phyloP scores from a whole-genome alignment of 2,888 invertebrate genomes.

The Linyphia triangularis region DNA sequence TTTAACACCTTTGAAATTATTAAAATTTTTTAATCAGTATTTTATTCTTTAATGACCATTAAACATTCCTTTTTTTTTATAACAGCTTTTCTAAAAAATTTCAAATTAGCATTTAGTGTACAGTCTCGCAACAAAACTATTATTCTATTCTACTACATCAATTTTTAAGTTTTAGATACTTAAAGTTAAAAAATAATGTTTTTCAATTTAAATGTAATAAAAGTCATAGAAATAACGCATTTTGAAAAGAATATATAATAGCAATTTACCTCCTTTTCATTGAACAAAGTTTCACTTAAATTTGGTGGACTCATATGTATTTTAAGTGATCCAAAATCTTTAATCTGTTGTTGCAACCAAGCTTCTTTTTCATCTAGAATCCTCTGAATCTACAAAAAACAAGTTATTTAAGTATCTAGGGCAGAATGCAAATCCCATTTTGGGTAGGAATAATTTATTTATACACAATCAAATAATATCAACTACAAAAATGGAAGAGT shows the following conservation, averaged over 20 bases:
- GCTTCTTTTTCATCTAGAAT: conserved; percentile 86
- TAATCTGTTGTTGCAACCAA: conserved; percentile 90
- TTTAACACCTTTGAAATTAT: too few species aligned
- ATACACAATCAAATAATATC: too few species aligned
- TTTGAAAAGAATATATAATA: neutral
- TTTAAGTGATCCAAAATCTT: conserved; percentile 84
- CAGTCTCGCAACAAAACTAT: too few species aligned
- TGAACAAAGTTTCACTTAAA: conserved; percentile 88
- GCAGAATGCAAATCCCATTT: neutral
- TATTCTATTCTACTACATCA: too few species aligned
- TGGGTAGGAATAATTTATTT: neutral
- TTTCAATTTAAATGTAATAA: too few species aligned
- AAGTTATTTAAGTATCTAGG: neutral
- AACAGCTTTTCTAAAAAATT: too few species aligned
- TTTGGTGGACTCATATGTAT: conserved; percentile 86
- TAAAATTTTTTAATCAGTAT: too few species aligned
- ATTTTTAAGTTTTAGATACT: too few species aligned
- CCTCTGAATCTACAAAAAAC: conserved; percentile 82
- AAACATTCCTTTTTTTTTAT: too few species aligned
- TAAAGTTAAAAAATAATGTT: too few species aligned
- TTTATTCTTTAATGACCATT: too few species aligned
- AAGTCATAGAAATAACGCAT: neutral
- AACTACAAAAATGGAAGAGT: neutral
- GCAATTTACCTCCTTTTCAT: conserved; percentile 82
- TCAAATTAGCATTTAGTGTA: too few species aligned